A percentile compares a stretch with the other conserved stretches of the same genome.
phyloP scores from a whole-genome alignment of 2,113 vertebrate genomes.

The Tupaia tana region DNA sequence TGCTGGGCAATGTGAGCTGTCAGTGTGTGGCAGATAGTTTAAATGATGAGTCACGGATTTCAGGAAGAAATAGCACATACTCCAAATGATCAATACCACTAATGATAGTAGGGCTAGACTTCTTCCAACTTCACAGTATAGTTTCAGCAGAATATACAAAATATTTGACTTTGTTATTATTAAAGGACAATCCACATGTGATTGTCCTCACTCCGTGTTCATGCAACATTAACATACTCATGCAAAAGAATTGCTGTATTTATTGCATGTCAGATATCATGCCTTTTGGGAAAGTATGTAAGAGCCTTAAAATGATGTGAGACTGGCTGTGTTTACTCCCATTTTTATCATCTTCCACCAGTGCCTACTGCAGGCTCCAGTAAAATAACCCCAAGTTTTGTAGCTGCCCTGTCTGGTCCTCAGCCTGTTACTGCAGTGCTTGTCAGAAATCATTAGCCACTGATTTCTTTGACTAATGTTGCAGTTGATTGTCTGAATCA shows the following conservation, averaged over 20 bases:
- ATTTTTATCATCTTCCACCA: conserved; percentile 80
- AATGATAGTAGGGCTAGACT: background rate
- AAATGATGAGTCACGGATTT: background rate
- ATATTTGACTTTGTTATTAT: background rate
- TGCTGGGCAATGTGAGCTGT: background rate
- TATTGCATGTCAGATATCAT: background rate
- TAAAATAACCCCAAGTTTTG: conserved; percentile 83
- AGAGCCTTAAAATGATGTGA: background rate
- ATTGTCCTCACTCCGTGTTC: background rate
- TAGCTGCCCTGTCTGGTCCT: conserved; percentile 84
- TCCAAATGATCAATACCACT: background rate
- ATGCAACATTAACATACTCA: background rate
- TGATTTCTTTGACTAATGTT: conserved; percentile 94
- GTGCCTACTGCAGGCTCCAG: conserved; percentile 77
- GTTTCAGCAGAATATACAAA: conserved; percentile 16
- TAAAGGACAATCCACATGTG: background rate
- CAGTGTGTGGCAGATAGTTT: background rate
- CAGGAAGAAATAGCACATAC: background rate
- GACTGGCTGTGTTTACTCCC: conserved; percentile 52
- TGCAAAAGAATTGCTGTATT: background rate
- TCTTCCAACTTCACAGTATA: background rate
- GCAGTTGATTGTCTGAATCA: conserved; percentile 92
- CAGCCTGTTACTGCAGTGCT: conserved; percentile 87
- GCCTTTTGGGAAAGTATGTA: conserved; percentile 49
- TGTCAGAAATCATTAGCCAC: conserved; percentile 94